A percentile compares a stretch with the other conserved stretches of the same genome.
These are phyloP conservation scores for Etheostoma nigrum DNA, from an alignment of 2,797 vertebrate genomes.

Conservation along the genomic window DNA sequence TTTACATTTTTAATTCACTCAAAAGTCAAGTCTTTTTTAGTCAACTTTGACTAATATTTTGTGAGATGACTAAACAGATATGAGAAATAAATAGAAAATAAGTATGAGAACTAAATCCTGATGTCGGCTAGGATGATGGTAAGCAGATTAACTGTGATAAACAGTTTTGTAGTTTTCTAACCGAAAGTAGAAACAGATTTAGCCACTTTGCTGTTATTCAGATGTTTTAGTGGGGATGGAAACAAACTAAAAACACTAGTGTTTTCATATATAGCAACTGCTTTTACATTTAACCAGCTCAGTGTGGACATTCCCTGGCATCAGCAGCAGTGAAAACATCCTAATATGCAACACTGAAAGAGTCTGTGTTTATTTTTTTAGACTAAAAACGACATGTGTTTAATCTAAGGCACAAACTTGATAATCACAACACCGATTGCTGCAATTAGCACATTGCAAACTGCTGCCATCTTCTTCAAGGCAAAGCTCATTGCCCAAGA, in stretches of 20 bases:
- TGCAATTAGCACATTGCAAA: conserved; percentile 1
- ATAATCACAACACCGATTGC: background rate
- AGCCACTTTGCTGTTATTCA: background rate
- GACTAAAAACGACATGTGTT: background rate
- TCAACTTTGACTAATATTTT: background rate
- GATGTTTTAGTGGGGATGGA: background rate
- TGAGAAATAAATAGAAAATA: background rate
- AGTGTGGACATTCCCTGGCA: no score
- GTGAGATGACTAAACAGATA: background rate
- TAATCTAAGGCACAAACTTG: background rate
- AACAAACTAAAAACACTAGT: background rate
- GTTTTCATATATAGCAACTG: no score
- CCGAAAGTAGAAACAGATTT: background rate
- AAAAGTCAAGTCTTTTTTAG: background rate
- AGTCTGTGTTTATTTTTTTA: background rate
- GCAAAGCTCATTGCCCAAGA: no score
- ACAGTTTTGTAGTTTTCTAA: background rate
- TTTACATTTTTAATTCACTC: background rate
- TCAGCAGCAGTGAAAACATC: no score
- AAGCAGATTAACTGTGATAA: background rate
- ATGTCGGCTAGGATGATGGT: background rate
- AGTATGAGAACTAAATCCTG: background rate
- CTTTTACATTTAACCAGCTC: no score
- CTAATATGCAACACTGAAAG: no score
- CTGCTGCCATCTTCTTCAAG: background rate